These are phyloP conservation scores for Myopa testacea DNA, from an alignment of 2,888 invertebrate species.

Conservation along the genomic window DNA sequence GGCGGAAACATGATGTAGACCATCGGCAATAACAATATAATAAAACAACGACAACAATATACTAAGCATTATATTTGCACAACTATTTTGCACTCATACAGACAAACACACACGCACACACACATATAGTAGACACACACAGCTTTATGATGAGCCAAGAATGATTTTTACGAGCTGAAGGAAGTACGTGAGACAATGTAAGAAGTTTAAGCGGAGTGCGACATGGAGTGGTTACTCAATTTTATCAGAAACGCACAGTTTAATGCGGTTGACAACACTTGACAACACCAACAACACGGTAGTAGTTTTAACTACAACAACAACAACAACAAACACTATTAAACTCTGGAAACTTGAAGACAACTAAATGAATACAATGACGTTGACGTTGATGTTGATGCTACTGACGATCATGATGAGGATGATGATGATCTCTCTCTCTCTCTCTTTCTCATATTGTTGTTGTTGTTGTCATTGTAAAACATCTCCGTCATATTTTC, in stretches of 20 bases:
- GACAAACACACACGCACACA: neutral
- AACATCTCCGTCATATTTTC: neutral
- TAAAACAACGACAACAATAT: neutral
- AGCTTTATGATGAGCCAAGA: neutral
- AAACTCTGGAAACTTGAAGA: neutral
- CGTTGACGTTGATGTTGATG: neutral
- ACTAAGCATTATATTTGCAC: slow-evolving; percentile 22
- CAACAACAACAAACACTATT: neutral
- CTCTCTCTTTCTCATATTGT: too few relatives aligned
- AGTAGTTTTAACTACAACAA: neutral
- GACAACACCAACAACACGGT: neutral
- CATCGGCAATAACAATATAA: slow-evolving; percentile 18
- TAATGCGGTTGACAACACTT: neutral
- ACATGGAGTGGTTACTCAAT: neutral
- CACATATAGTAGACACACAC: too few relatives aligned
- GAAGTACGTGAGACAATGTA: neutral
- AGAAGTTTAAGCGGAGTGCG: neutral
- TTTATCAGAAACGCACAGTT: neutral
- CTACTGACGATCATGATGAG: neutral
- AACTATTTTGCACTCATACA: neutral
- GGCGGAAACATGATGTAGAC: slow-evolving; percentile 16
- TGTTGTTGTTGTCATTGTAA: neutral
- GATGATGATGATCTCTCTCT: neutral
- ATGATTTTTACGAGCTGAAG: neutral
- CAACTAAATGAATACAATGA: neutral